Evolutionary conservation across 2,797 vertebrate species (phyloP).

Genomic region (Protonibea diacanthus): DNA sequence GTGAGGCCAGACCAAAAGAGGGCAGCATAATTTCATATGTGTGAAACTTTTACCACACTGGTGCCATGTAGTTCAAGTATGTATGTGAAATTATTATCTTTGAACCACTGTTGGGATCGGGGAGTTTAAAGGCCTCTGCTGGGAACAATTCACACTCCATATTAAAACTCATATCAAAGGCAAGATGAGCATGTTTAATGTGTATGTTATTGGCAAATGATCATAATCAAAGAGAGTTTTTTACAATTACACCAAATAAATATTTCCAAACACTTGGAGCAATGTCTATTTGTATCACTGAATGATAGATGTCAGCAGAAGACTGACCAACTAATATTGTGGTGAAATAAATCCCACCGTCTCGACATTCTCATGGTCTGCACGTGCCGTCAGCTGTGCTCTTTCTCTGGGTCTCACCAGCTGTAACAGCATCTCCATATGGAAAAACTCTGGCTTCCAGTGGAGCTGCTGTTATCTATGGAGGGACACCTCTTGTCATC

Average conservation of each 20-base stretch:
- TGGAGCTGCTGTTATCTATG: constrained; percentile 92
- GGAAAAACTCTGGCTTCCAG: constrained; percentile 88
- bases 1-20: constrained; percentile 58
- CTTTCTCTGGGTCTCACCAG: constrained; percentile 82
- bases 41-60: constrained; percentile 1
- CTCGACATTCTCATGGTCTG: constrained; percentile 17
- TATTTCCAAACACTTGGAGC: constrained; percentile 12
- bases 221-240: background rate
- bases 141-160: background rate
- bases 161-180: background rate
- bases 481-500: constrained; percentile 76
- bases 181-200: background rate
- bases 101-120: background rate
- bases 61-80: background rate
- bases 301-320: constrained; percentile 14
- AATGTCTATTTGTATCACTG: constrained; percentile 9
- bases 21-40: constrained; percentile 61
- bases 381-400: constrained; percentile 53
- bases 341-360: constrained; percentile 5
- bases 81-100: background rate
- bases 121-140: background rate
- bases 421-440: constrained; percentile 96
- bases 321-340: background rate
- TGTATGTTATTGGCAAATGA: constrained; percentile 4
- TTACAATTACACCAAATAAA: background rate